Evolutionary conservation across 2,888 invertebrate species (phyloP), one percentile per base, ranked within the genome.

Genomic region (Leptinotarsa peninsularis): DNA sequence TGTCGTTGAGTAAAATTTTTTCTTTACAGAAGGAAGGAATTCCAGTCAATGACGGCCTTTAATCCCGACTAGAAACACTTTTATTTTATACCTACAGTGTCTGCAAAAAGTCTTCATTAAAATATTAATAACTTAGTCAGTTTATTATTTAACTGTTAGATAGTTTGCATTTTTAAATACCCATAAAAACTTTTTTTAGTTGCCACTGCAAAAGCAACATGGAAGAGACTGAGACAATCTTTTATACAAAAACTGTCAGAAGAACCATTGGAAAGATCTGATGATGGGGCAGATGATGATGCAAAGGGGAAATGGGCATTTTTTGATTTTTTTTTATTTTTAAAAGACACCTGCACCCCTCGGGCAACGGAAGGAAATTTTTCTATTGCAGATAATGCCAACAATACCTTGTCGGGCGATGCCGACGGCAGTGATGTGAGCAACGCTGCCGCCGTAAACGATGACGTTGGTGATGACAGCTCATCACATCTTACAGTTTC

Each of bases 111-210:
- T 52, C 17, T 52, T 52, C 50, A 52, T 14, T 52, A 3, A 74
- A 72, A 83, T 80, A 54, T 71, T 73, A 13, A 76, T 79, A 75
- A 82, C 82, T 76, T 75, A 50, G 1, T 50, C 0, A 52, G 50
- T 52, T 52, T 14, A 52, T 52, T 52, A 17, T 52, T 52, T 17
- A 52, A 52, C 50, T 52, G 17, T 52, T 4, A 52, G 79, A 58
- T 81, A 82, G 72, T 82, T 73, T 33, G 82, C 81, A 75, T 82
- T 82, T 18, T 66, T 3, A 15, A 66, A 66, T 14, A 66, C 27
- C 66, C 49, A 52, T 74, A 17, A 52, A 52, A 52, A 17, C 15
- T 70, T 74, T 73, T 52, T 74, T 67, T 21, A 74, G 70, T 49
- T 7, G 21, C 56, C 21, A 4, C 52, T 15, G 74, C 56, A 10